Percentiles rank a stretch among this genome's conserved stretches.
These are phyloP conservation scores for Chaetophractus vellerosus DNA, from an alignment of 2,797 vertebrate genomes.

Conservation along the genomic window DNA sequence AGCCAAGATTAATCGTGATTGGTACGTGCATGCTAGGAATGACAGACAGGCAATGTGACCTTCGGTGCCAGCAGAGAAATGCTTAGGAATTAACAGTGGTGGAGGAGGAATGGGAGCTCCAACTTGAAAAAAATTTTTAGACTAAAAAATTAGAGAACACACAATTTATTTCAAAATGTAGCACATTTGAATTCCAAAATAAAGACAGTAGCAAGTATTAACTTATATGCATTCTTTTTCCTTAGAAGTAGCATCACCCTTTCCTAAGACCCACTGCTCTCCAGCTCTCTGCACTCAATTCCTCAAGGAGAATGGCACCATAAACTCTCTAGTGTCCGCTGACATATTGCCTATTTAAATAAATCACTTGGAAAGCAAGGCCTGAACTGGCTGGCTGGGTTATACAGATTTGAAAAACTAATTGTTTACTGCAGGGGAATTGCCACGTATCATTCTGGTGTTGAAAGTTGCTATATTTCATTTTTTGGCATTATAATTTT, in stretches of 20 bases:
- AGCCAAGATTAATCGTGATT: not conserved
- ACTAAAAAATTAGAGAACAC: constrained; percentile 9
- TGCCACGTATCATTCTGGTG: constrained; percentile 13
- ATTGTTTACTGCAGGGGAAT: constrained; percentile 64
- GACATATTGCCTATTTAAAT: constrained; percentile 44
- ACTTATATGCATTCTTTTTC: not conserved
- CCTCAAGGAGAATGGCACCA: constrained; percentile 23
- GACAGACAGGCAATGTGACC: not conserved
- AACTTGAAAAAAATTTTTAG: constrained; percentile 14
- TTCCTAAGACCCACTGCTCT: constrained; percentile 59
- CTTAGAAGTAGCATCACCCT: not conserved
- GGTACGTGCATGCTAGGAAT: not conserved
- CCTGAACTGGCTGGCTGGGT: constrained; percentile 58
- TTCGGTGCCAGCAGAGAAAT: not conserved
- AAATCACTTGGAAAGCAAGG: constrained; percentile 59
- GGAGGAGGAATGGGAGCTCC: not conserved
- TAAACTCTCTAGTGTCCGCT: constrained; percentile 24
- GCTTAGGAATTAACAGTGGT: not conserved
- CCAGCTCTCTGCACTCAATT: constrained; percentile 18
- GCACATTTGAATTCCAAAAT: constrained; percentile 8
- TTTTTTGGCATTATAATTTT: constrained; percentile 20
- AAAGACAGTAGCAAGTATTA: not conserved
- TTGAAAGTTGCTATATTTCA: constrained; percentile 56
- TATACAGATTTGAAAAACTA: constrained; percentile 54
- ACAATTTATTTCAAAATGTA: constrained; percentile 44